Evolutionary conservation across 2,888 invertebrate species (phyloP), one percentile per base, ranked within the genome.

Genomic region (Cataglyphis cursor): DNA sequence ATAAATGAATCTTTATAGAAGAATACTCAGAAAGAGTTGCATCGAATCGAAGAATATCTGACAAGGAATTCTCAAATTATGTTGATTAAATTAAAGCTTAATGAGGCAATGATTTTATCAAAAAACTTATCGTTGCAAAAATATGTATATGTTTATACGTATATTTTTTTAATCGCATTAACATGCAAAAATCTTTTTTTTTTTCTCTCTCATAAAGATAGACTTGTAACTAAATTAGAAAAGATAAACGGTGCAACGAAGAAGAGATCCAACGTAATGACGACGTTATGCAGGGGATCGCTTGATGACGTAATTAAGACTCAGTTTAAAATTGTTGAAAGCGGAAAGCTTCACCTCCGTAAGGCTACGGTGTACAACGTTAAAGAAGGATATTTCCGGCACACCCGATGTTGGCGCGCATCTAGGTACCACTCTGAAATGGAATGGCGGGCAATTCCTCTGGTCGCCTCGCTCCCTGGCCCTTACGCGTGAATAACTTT

Each of bases 401-500:
- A 70, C 57, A 78, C 78, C 70, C 78, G 35, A 72, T 80, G 78
- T 70, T 57, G 41, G 41, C 21, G 72, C 44, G 31, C 35, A 72
- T 38, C 44, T 59, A 72, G 59, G 24, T 3, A n/a, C 44, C 44
- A 44, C 78, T 78, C 41, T n/a, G 70, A 78, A 72, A 80, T 80
- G 78, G 78, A 80, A 80, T 61, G 78, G 72, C 78, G 24, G 38
- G 35, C 78, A 72, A 80, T 80, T 80, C 72, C 78, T 80, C 78
- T 80, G 78, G 78, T 48, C 44, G 59, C 59, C n/a, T n/a, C 18
- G 54, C 8, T 41, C 72, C 35, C 51, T n/a, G 72, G 21, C 70
- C 72, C 72, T 80, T 70, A 72, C 78, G 72, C 72, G 48, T 80
- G 78, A 80, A 80, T 80, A 80, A 80, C 78, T 80, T 78, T 80